Base-by-base conservation (phyloP, 2,888 invertebrate species). In the Drosophila nr. perissopoda region DNA sequence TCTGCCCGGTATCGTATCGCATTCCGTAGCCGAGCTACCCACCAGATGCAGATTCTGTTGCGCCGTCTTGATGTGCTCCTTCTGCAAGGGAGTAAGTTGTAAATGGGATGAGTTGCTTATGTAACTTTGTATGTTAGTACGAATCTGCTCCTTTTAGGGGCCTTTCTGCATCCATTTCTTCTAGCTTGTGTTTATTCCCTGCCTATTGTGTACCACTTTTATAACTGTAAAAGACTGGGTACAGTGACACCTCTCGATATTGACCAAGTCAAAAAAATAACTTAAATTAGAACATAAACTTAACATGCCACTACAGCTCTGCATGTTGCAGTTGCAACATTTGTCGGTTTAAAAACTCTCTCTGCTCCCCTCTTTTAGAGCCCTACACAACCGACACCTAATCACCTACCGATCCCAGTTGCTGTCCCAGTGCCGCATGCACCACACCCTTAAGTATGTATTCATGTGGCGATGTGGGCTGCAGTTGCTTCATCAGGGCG, bases 381-480 rank as follows among this genome's bases (percentile, higher is more conserved):
- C 7, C 1, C 1, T 11, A 2, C 4, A 18, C 13, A 21, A 13
- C 7, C 21, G 7, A 42, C 25, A 0, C 0, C 4, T 33, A 36
- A 27, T 31, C 25, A 52, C 84, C 38, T 93, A 98, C 98, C 78
- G 98, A 98, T 70, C 96, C 96, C 73, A 97, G 95, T 89, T 98
- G 98, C 91, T 99, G 99, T 1, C 98, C 99, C 36, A 99, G 94
- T 0, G 97, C 95, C 0, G 98, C 98, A 92, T 98, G 98, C 0
- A 99, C 98, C 29, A 99, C 98, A 0, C 98, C 99, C 91, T 99
- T 97, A 49, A 99, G 94, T 79, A 99, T 98, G 92, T 98, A 99
- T 92, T 99, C 99, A 82, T 98, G 97, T 0, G 99, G 98, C 2
- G 97, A 97, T 2, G 97, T 96, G 0, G 99, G 98, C 89, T 99